These are phyloP conservation scores for Lycia hirtaria DNA, from an alignment of 2,888 invertebrate genomes.

Conservation along the genomic window DNA sequence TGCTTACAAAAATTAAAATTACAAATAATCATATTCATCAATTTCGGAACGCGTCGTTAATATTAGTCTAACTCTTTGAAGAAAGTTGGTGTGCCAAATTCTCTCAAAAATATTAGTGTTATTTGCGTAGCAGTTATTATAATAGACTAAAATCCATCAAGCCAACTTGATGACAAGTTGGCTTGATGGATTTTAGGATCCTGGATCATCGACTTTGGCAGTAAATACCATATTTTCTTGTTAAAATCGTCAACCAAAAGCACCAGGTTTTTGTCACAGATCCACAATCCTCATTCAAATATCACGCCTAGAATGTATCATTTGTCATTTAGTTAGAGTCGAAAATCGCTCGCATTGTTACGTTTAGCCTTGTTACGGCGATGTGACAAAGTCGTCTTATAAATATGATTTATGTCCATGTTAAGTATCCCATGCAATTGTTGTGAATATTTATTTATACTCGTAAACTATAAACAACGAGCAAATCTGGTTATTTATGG, in stretches of 20 bases:
- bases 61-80: too few relatives aligned
- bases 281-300: conserved; percentile 47
- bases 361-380: conserved; percentile 66
- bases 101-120: too few relatives aligned
- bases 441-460: conserved; percentile 83
- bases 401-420: conserved; percentile 81
- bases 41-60: too few relatives aligned
- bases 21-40: too few relatives aligned
- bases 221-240: conserved; percentile 47
- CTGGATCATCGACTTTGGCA: not conserved
- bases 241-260: conserved; percentile 57
- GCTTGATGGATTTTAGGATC: too few relatives aligned
- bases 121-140: too few relatives aligned
- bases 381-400: conserved; percentile 83
- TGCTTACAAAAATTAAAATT: too few relatives aligned
- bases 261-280: conserved; percentile 51
- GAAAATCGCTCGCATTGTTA: conserved; percentile 53
- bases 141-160: not conserved
- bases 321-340: conserved; percentile 55
- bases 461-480: conserved; percentile 83
- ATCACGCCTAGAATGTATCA: conserved; percentile 50
- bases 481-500: conserved; percentile 84
- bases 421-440: conserved; percentile 84
- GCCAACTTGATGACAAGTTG: too few relatives aligned
- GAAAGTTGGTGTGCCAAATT: too few relatives aligned